These are phyloP conservation scores for Zaprionus nigranus DNA, from an alignment of 1,140 invertebrate genomes.

Conservation along the genomic window DNA sequence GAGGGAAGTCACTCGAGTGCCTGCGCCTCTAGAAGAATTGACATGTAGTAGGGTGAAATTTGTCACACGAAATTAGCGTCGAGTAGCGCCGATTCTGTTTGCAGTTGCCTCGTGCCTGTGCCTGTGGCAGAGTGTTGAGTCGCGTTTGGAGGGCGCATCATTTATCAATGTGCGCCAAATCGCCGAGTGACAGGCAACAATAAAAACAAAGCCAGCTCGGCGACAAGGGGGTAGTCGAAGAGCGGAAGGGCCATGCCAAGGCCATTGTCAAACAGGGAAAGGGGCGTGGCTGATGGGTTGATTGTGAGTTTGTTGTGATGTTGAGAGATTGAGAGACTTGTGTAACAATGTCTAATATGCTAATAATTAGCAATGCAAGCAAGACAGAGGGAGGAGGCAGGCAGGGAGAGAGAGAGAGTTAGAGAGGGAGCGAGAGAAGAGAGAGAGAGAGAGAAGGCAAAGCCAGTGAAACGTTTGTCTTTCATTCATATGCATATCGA, in stretches of 20 bases:
- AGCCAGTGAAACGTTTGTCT: neutral
- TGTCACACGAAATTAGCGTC: constrained; percentile 77
- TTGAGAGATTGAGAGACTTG: constrained; percentile 18
- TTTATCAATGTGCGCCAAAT: constrained; percentile 77
- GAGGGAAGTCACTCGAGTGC: too few species aligned
- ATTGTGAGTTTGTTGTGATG: constrained; percentile 10
- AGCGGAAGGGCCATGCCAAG: neutral
- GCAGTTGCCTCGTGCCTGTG: neutral
- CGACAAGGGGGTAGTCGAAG: neutral
- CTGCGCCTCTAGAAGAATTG: constrained; percentile 54
- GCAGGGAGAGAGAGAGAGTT: neutral
- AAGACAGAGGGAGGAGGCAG: too few species aligned
- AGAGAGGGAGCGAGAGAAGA: neutral
- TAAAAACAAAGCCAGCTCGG: constrained; percentile 61
- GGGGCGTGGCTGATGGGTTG: constrained; percentile 12
- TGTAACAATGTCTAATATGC: constrained; percentile 21
- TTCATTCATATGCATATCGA: constrained; percentile 32
- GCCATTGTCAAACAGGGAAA: neutral
- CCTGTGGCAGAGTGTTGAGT: constrained; percentile 24
- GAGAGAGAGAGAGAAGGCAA: neutral
- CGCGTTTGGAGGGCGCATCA: constrained; percentile 52
- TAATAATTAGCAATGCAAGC: constrained; percentile 25
- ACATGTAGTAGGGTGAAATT: constrained; percentile 61
- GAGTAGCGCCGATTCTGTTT: constrained; percentile 5
- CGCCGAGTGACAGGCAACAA: constrained; percentile 68